Percentiles rank a stretch among this genome's conserved stretches.
phyloP scores from a whole-genome alignment of 2,113 vertebrate species.

The Jaculus jaculus region DNA sequence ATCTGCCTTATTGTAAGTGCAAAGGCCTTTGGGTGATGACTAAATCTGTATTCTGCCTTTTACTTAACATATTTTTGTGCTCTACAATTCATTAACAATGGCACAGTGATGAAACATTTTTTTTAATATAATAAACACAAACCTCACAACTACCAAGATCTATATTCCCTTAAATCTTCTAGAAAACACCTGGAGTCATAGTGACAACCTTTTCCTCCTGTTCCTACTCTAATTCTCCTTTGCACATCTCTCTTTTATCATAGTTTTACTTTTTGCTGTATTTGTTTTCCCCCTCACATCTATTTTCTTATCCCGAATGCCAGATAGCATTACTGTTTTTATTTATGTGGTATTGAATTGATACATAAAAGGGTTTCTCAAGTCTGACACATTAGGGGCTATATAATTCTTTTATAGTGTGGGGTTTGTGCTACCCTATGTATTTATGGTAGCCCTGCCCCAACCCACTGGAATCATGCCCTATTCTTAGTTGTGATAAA shows the following conservation, averaged over 20 bases:
- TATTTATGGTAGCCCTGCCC: no score
- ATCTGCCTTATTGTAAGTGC: constrained; percentile 47
- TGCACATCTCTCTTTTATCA: neutral
- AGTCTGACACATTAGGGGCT: neutral
- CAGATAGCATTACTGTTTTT: neutral
- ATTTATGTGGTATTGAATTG: neutral
- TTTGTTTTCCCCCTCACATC: neutral
- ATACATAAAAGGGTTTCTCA: neutral
- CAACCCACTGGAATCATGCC: no score
- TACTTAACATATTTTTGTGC: constrained; percentile 62
- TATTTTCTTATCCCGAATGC: neutral
- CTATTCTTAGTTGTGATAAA: neutral
- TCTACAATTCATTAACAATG: constrained; percentile 70
- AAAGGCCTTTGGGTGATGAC: constrained; percentile 42
- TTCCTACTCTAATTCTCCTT: neutral
- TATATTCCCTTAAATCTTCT: neutral
- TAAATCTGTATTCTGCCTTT: neutral
- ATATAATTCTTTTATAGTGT: neutral
- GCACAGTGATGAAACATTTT: constrained; percentile 30
- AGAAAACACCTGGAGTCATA: neutral
- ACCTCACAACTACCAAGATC: neutral
- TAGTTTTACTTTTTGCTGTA: neutral
- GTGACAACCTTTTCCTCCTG: neutral
- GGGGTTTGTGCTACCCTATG: no score
- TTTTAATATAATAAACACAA: constrained; percentile 11